Conservation (phyloP, 1,140 invertebrate species). For the fruit fly (Drosophila melanogaster) region Release_6_plus_ISO1_MT NC_004354.4:19583001-19583500, state of each 20-base stretch:
- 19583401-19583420: background rate
- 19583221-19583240: no score
- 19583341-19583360: no score
- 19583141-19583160: constrained; percentile 5
- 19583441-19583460: background rate
- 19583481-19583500: constrained; percentile 1
- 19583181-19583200: background rate
- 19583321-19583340: background rate
- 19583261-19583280: background rate
- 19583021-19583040: constrained; percentile 21
- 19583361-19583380: no score
- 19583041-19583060: constrained; percentile 2
- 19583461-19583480: background rate
- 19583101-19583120: constrained; percentile 16
- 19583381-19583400: no score
- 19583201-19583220: constrained; percentile 1
- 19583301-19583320: constrained; percentile 3
- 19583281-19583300: background rate
- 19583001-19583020: constrained; percentile 1
- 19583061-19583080: constrained; percentile 21
- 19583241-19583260: background rate
- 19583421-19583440: no score
- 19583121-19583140: constrained; percentile 25
- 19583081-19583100: constrained; percentile 34
- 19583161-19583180: background rate